Base-by-base conservation (phyloP, 2,113 vertebrate species). In the Thunnus maccoyii region DNA sequence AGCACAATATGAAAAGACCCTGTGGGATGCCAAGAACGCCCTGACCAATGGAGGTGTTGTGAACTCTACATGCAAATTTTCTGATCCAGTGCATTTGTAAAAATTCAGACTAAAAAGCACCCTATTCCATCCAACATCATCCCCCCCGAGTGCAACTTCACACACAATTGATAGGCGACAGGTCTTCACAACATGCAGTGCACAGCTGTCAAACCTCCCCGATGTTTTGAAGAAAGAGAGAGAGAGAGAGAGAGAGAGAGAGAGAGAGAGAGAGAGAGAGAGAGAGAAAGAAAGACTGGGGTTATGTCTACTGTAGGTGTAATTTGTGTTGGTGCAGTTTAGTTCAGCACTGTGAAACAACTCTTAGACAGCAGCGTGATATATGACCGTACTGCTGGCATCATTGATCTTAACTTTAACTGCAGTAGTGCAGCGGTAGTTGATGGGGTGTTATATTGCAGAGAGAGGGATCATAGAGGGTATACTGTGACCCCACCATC, bases 381-480 rank as follows among this genome's bases (percentile, higher is more conserved):
- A 64, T 87, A 93, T 82, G 82, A 77, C 62, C 46, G 11, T 65
- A 83, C 82, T 80, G 60, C 85, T 85, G 72, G 78, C 85, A 80
- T 87, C 90, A 88, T 86, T 87, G 88, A 89, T 87, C 86, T 81
- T 86, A 83, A 89, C 88, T 89, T 86, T 86, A 88, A 88, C 88
- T 89, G 87, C 89, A 87, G 82, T 36, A 80, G 83, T 78, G 84
- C 83, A 82, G 82, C 60, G 78, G 83, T 72, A 78, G 75, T 88
- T 86, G 87, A 88, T 86, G 82, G 83, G 73, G 70, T 86, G 81
- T 87, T 88, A 66, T 87, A 80, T 76, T 84, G 85, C 80, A 80
- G 80, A 83, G 61, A 78, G 65, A 83, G 67, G 72, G 79, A 85
- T 86, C 76, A 76, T 56, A 64, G 61, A 81, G 50, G 78, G 63